Percentiles rank a stretch among this genome's conserved stretches.
Conservation (phyloP, 2,797 vertebrate species). For the Cuniculus paca region DNA sequence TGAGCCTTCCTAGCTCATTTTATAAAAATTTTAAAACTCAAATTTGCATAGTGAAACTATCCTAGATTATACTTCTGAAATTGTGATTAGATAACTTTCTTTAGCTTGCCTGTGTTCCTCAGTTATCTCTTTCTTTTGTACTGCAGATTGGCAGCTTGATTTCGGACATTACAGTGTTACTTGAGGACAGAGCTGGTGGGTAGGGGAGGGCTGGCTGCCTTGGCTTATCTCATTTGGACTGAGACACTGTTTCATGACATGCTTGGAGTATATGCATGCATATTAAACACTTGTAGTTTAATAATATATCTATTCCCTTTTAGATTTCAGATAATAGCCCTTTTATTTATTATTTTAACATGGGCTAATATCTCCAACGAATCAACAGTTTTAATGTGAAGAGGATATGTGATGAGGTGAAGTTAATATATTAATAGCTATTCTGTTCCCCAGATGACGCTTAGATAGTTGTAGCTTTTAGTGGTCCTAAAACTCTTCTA, state of each 20-base stretch:
- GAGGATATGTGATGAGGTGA: not conserved
- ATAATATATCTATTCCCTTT: not conserved
- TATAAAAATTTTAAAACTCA: not conserved
- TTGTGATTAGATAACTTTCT: not conserved
- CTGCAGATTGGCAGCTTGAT: not conserved
- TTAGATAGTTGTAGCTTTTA: not conserved
- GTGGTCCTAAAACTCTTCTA: not conserved
- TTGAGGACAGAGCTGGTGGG: not conserved
- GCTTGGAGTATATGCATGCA: not conserved
- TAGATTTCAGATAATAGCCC: not conserved
- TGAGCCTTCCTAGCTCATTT: not conserved
- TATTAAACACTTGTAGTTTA: not conserved
- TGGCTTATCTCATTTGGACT: not conserved
- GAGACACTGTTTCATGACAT: not conserved
- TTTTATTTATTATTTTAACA: conserved; percentile 26
- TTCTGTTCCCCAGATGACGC: not conserved
- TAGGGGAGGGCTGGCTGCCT: not conserved
- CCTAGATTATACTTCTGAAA: conserved; percentile 36
- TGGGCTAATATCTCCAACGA: not conserved
- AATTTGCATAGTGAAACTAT: conserved; percentile 13
- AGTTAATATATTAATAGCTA: not conserved
- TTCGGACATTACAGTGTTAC: not conserved
- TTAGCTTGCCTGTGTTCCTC: not conserved
- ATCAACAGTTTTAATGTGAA: not conserved
- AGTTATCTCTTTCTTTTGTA: not conserved